Evolutionary conservation across 1,140 invertebrate genomes (phyloP), one percentile per base, ranked within the genome.

Genomic region (Tetragonula clypearis): DNA sequence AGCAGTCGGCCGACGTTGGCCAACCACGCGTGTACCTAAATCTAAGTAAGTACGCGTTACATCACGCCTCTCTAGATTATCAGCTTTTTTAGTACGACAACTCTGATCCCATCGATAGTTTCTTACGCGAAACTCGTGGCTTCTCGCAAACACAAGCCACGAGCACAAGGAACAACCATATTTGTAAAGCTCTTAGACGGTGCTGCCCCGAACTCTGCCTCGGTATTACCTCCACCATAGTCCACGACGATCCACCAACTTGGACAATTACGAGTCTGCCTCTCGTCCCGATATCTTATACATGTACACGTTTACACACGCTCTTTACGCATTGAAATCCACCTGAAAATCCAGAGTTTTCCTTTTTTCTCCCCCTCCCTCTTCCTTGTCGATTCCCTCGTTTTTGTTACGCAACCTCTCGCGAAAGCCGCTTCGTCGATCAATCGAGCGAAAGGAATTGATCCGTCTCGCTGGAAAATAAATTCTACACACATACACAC

Each of bases 51-150:
- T 82, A 88, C 85, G 68, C 68, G 72, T 88, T 75, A 78, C 35
- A 62, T 77, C 65, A 35, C 71, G 5, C 19, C 26, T 26, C 15
- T 49, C 71, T 81, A 89, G 71, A 89, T 84, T 85, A 87, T 55
- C 81, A n/a, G 80, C 82, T 88, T 65, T 88, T 65, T 73, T 81
- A 88, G 62, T 76, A 72, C 84, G 87, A 79, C 79, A 56, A 73
- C 65, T 89, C 79, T 90, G 87, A 89, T 90, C 85, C 82, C 88
- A 87, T 87, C 71, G 73, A 86, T 82, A 79, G 62, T 87, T 82
- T 87, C 82, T 90, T 77, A 87, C 60, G 19, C 58, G 69, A 68
- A 75, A 77, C 77, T 49, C 88, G 72, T 55, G 60, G 80, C 73
- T 49, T 17, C 26, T 49, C 41, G 41, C 41, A 8, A 49, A 49